A percentile compares a stretch with the other conserved stretches of the same genome.
phyloP scores from a whole-genome alignment of 2,113 vertebrate genomes.

The Lasiurus cinereus region DNA sequence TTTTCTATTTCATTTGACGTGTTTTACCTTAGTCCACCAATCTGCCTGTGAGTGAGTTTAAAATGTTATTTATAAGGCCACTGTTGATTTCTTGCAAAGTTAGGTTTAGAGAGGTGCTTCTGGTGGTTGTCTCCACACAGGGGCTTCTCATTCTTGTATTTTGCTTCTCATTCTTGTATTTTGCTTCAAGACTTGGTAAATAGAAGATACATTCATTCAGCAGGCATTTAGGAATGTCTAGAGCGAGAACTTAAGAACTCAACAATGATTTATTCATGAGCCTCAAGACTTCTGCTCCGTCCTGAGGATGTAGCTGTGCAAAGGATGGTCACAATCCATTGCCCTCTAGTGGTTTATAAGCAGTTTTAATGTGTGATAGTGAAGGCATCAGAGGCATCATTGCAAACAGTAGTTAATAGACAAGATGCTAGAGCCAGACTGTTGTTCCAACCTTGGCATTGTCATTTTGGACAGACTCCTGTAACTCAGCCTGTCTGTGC shows the following conservation, averaged over 20 bases:
- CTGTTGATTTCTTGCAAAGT: background rate
- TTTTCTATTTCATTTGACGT: background rate
- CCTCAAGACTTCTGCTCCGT: background rate
- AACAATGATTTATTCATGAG: slow-evolving; percentile 25
- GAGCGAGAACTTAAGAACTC: background rate
- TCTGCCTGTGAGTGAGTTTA: background rate
- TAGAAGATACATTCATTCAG: background rate
- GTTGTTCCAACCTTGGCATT: background rate
- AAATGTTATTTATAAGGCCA: background rate
- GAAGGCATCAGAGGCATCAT: background rate
- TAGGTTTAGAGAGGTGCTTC: background rate
- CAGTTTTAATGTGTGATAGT: background rate
- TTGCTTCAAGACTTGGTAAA: background rate
- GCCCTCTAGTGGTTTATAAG: slow-evolving; percentile 55
- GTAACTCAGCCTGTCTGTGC: background rate
- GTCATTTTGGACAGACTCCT: background rate
- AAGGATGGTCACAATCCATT: background rate
- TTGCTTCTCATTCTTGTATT: background rate
- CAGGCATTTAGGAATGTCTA: background rate
- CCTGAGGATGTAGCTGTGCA: background rate
- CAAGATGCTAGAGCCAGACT: background rate
- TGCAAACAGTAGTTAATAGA: background rate
- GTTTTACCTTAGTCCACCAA: background rate
- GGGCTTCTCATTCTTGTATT: background rate
- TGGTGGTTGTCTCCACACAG: background rate